phyloP scores from a whole-genome alignment of 2,113 vertebrate genomes.

The Urocitellus parryii region DNA sequence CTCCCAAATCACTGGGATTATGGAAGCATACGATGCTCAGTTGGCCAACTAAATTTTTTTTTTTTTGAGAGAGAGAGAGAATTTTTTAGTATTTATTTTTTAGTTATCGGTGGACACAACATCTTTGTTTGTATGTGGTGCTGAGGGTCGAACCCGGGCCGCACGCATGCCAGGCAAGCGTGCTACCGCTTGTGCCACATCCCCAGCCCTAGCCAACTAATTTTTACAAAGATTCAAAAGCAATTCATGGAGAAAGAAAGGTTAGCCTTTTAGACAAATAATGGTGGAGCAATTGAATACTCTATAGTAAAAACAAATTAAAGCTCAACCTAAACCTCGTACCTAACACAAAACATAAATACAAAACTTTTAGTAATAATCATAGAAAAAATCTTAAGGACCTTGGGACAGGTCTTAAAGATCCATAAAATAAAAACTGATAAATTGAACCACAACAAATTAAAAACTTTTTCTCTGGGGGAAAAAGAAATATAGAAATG shows the following conservation, averaged over 20 bases:
- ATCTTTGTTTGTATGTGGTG: too few species aligned
- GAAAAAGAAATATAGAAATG: too few species aligned
- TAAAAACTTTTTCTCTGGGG: background rate
- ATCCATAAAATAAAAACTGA: background rate
- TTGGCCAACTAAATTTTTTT: too few species aligned
- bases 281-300: background rate
- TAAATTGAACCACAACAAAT: background rate
- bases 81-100: too few species aligned
- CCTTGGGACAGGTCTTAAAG: background rate
- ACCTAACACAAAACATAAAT: background rate
- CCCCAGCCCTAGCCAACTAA: background rate
- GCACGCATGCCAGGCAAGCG: too few species aligned
- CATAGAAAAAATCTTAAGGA: background rate
- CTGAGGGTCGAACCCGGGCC: too few species aligned
- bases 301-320: background rate
- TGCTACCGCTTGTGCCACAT: too few species aligned
- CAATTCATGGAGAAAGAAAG: background rate
- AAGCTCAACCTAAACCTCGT: background rate
- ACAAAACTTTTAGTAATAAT: background rate
- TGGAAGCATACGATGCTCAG: too few species aligned
- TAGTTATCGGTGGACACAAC: too few species aligned
- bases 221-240: constrained; percentile 16
- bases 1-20: too few species aligned
- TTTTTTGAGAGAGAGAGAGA: too few species aligned
- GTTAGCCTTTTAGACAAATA: background rate